phyloP scores from a whole-genome alignment of 2,113 vertebrate genomes.

The Lepisosteus osseus region DNA sequence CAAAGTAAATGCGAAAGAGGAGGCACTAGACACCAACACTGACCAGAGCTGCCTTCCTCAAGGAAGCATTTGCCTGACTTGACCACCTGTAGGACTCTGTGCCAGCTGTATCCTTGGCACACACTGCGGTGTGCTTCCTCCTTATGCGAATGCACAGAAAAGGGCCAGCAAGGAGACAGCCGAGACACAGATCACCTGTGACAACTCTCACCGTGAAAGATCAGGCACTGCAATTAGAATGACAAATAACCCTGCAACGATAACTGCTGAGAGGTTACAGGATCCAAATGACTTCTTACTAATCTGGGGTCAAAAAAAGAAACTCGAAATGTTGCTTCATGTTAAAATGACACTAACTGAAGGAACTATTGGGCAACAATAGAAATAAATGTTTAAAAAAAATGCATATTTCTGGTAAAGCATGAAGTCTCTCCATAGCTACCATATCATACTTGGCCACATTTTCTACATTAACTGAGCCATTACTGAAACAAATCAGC shows the following conservation, averaged over 20 bases:
- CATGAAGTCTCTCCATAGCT: too few species aligned
- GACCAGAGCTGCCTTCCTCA: too few species aligned
- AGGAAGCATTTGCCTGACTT: too few species aligned
- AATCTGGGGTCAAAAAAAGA: neutral
- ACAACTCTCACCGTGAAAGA: neutral
- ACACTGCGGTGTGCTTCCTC: neutral
- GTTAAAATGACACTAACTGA: neutral
- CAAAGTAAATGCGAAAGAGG: too few species aligned
- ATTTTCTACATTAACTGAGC: neutral
- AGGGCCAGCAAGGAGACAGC: neutral
- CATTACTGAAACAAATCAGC: neutral
- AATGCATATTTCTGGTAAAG: neutral
- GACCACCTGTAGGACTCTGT: too few species aligned
- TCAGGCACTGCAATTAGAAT: neutral
- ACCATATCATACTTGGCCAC: neutral
- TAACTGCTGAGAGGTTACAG: neutral
- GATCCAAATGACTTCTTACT: neutral
- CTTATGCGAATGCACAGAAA: neutral
- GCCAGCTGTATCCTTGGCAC: neutral
- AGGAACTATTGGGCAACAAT: neutral
- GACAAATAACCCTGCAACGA: neutral
- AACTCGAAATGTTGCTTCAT: too few species aligned
- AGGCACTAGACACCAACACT: too few species aligned
- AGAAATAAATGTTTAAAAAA: neutral
- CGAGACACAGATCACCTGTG: neutral